Evolutionary conservation across 1,140 invertebrate genomes (phyloP), one percentile per base, ranked within the genome.

Genomic region (Bombus impatiens): DNA sequence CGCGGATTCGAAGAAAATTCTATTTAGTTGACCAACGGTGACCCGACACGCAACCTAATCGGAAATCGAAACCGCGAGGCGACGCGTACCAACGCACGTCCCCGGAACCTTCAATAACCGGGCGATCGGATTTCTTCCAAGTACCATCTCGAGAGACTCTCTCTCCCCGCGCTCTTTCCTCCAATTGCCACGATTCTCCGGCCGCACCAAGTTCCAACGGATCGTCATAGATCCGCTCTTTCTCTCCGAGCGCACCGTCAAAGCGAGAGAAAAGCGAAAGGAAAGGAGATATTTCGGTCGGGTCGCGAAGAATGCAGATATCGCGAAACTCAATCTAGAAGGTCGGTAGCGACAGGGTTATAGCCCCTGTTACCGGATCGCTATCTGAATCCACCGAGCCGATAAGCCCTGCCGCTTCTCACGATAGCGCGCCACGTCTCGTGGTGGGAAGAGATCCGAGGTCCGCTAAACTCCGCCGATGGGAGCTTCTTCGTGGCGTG

Each of bases 321-420:
- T 90, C 74, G 91, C 91, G 93, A 93, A 94, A 94, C 92, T 68
- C 86, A 92, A 94, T 93, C 93, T 91, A 87, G 77, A 86, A 83
- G 89, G 90, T 90, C 90, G 87, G 86, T 92, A 77, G 78, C 77
- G 84, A 44, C 87, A 91, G 88, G 93, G 93, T 93, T 93, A 94
- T 93, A 91, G 93, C 90, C 92, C 92, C 82, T 88, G 88, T 89
- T 89, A 89, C 89, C 85, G 88, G 80, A 77, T 72, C 89, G 91
- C 86, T 89, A 93, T 93, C 90, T 91, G 87, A 90, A 92, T 90
- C 86, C 89, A 80, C 81, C 86, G 82, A 86, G 78, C 62, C 88
- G 89, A 94, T 93, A 94, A 93, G 82, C 70, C 28, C 59, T 53
- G 47, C 18, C 88, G 74, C 86, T 93, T 93, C 93, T 93, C 93